Evolutionary conservation across 2,888 invertebrate genomes (phyloP).

Genomic region (Rotaria magnacalcarata): DNA sequence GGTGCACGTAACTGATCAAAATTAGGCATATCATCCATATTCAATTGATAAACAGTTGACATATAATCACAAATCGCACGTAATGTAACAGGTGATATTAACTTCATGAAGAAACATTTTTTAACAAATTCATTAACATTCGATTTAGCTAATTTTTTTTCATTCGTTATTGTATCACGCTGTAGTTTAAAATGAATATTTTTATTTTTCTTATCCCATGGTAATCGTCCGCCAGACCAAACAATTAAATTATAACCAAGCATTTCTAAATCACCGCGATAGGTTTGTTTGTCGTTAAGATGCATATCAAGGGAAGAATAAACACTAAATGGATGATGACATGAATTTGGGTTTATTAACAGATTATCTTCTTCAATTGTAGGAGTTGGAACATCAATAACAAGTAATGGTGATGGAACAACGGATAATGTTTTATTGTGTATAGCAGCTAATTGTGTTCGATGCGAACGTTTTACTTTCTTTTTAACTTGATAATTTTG

Average conservation of each 20-base stretch:
- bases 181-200: neutral
- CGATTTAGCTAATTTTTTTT: conserved; percentile 21
- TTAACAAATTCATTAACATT: conserved; percentile 35
- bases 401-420: neutral
- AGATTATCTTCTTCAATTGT: conserved; percentile 1
- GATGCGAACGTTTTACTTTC: conserved; percentile 24
- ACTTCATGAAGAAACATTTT: conserved; percentile 31
- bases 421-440: conserved; percentile 10
- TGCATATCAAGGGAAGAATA: conserved; percentile 4
- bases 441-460: neutral
- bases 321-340: neutral
- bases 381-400: conserved; percentile 12
- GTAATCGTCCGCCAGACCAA: conserved; percentile 15
- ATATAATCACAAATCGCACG: conserved; percentile 36
- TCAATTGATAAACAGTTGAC: conserved; percentile 32
- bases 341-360: neutral
- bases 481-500: conserved; percentile 28
- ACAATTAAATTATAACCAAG: conserved; percentile 35
- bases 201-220: neutral
- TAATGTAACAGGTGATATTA: neutral
- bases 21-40: conserved; percentile 18
- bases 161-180: conserved; percentile 10
- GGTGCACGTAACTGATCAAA: conserved; percentile 32
- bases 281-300: conserved; percentile 14
- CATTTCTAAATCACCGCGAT: conserved; percentile 37